Evolutionary conservation across 2,797 vertebrate genomes (phyloP).

Genomic region (Echeneis naucrates): DNA sequence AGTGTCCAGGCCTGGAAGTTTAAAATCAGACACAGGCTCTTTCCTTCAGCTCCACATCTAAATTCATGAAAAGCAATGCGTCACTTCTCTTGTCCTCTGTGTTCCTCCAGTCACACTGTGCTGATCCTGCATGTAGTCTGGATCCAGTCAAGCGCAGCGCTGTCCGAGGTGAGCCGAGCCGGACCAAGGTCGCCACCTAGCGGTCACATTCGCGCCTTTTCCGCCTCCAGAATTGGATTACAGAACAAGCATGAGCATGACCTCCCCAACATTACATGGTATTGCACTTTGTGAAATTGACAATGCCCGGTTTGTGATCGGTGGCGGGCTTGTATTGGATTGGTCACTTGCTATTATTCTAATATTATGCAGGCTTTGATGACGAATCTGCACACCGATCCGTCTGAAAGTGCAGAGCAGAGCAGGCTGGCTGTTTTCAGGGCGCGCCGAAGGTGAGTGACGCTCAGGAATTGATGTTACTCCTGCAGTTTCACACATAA

Average conservation of each 20-base stretch:
- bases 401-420: not conserved
- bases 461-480: conserved; percentile 38
- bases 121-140: conserved; percentile 65
- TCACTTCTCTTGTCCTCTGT: conserved; percentile 44
- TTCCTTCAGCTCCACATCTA: not conserved
- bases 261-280: conserved; percentile 59
- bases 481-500: conserved; percentile 41
- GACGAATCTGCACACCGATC: conserved; percentile 21
- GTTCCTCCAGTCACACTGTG: conserved; percentile 40
- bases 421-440: not conserved
- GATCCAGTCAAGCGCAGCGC: conserved; percentile 62
- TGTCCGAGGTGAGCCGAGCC: conserved; percentile 50
- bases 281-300: conserved; percentile 74
- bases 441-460: conserved; percentile 29
- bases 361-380: conserved; percentile 56
- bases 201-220: conserved; percentile 56
- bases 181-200: conserved; percentile 81
- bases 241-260: conserved; percentile 67
- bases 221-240: conserved; percentile 67
- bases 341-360: conserved; percentile 62
- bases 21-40: not conserved
- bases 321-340: conserved; percentile 53
- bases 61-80: conserved; percentile 39
- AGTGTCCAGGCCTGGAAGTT: no score
- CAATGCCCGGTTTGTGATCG: conserved; percentile 33